Conservation (phyloP, 2,797 vertebrate genomes). For the Ceyx erithaca region DNA sequence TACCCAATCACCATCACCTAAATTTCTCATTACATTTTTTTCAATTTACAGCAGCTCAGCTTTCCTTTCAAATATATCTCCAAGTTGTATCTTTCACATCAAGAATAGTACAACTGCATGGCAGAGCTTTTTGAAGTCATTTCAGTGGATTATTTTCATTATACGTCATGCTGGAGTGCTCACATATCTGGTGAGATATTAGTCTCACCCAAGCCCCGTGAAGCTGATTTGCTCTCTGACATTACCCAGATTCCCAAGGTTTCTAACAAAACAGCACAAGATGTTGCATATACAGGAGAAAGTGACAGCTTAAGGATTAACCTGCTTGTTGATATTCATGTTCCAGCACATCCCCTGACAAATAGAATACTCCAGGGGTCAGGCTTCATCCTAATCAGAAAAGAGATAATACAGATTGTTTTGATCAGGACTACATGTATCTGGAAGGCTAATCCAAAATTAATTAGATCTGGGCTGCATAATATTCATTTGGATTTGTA, state of each 20-base stretch:
- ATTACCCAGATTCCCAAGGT: slow-evolving; percentile 1
- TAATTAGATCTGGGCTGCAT: slow-evolving; percentile 71
- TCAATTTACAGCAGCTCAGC: background rate
- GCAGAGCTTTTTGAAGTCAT: background rate
- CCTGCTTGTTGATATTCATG: slow-evolving; percentile 57
- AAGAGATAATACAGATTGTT: slow-evolving; percentile 66
- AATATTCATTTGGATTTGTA: slow-evolving; percentile 73
- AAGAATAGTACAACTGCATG: background rate
- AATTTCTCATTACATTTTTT: background rate
- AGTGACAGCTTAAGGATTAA: slow-evolving; percentile 52
- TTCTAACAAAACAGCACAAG: slow-evolving; percentile 9
- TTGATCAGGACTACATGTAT: slow-evolving; percentile 70
- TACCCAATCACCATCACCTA: background rate
- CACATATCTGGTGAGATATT: slow-evolving; percentile 1
- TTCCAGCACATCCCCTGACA: slow-evolving; percentile 47
- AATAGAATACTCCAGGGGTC: slow-evolving; percentile 34
- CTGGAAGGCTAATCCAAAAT: slow-evolving; percentile 74
- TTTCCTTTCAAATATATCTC: background rate
- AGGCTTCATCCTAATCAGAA: slow-evolving; percentile 52
- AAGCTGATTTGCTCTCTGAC: background rate
- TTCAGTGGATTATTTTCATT: slow-evolving; percentile 2
- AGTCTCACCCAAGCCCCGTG: background rate
- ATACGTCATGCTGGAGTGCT: background rate
- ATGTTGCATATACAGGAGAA: background rate
- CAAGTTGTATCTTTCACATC: background rate